phyloP scores from a whole-genome alignment of 2,888 invertebrate species.

The Pimpla rufipes region DNA sequence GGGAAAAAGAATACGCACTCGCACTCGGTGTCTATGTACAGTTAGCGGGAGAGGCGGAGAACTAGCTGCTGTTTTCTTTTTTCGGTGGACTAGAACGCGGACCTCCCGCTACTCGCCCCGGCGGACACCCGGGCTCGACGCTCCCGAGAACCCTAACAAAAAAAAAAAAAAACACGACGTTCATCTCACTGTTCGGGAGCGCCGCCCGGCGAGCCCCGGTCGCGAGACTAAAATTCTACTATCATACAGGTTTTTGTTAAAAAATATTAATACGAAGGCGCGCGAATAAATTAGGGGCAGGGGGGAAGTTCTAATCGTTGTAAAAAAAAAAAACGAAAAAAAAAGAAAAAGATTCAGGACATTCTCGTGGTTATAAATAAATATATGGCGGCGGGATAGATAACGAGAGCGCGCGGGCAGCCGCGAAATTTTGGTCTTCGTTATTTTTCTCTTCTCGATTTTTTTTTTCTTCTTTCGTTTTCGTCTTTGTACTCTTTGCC shows the following conservation, averaged over 20 bases:
- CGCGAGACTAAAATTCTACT: constrained; percentile 64
- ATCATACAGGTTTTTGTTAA: constrained; percentile 13
- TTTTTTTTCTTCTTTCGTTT: constrained; percentile 29
- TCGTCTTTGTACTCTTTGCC: constrained; percentile 68
- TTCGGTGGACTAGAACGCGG: constrained; percentile 73
- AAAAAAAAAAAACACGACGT: constrained; percentile 34
- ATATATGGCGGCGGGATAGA: constrained; percentile 73
- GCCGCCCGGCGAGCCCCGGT: constrained; percentile 4
- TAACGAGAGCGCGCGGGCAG: constrained; percentile 69
- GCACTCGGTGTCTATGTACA: constrained; percentile 63
- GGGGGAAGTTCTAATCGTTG: not conserved
- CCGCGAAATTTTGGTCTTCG: constrained; percentile 63
- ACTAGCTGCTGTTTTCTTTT: constrained; percentile 51
- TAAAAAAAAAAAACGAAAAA: constrained; percentile 23
- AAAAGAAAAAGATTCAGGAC: constrained; percentile 3
- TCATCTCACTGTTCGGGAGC: constrained; percentile 31
- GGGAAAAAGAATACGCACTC: constrained; percentile 41
- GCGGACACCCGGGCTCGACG: not conserved
- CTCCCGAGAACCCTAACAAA: constrained; percentile 13
- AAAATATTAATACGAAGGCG: constrained; percentile 61
- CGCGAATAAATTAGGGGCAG: constrained; percentile 55
- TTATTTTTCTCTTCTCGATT: constrained; percentile 27
- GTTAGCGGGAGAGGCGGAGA: constrained; percentile 62
- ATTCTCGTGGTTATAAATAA: constrained; percentile 54
- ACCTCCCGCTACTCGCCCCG: constrained; percentile 61